phyloP scores from a whole-genome alignment of 2,113 vertebrate species.

The Ciconia boyciana region DNA sequence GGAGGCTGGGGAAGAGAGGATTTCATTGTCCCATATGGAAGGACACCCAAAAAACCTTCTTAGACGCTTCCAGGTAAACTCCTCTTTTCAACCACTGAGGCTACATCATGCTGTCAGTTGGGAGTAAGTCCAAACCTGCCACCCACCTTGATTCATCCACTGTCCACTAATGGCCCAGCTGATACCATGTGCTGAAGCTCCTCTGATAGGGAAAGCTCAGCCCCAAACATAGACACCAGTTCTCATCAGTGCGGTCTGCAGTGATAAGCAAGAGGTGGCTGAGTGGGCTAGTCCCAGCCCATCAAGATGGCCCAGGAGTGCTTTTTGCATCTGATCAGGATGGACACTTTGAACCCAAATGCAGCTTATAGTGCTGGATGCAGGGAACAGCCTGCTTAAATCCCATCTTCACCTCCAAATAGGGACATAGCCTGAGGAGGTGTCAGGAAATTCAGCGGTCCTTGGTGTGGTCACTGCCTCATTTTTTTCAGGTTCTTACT shows the following conservation, averaged over 20 bases:
- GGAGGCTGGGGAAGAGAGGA: background rate
- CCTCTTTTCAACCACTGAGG: background rate
- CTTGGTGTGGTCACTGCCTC: background rate
- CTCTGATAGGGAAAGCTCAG: background rate
- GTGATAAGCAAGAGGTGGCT: background rate
- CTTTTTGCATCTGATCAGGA: background rate
- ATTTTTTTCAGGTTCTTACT: background rate
- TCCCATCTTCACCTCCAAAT: background rate
- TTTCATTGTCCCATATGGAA: background rate
- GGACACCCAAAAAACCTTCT: background rate
- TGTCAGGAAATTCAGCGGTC: background rate
- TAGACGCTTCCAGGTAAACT: background rate
- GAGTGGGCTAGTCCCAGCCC: background rate
- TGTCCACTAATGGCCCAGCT: background rate
- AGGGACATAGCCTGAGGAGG: background rate
- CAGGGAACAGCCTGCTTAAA: background rate
- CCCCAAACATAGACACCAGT: background rate
- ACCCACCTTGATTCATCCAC: background rate
- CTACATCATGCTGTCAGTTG: background rate
- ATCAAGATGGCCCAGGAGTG: background rate
- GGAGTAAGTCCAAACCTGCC: background rate
- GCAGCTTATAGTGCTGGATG: background rate
- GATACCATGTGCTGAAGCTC: background rate
- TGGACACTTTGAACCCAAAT: background rate
- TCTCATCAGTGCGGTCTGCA: background rate